These are phyloP conservation scores for Clarias batrachus DNA, from an alignment of 2,113 vertebrate genomes.

Conservation along the genomic window DNA sequence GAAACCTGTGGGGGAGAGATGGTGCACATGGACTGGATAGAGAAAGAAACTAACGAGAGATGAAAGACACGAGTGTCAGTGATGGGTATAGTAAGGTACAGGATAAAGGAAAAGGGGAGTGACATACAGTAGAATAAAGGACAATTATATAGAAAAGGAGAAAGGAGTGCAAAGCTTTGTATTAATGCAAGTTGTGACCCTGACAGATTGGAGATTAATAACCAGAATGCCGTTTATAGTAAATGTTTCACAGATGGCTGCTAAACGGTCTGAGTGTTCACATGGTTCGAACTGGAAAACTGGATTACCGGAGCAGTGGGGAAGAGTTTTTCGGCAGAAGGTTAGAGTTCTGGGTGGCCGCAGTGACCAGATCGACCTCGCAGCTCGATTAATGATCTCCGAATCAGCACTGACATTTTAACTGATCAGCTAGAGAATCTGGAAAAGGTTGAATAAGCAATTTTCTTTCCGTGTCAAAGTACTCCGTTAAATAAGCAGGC, in stretches of 20 bases:
- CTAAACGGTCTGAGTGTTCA: constrained; percentile 2
- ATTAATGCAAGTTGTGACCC: not conserved
- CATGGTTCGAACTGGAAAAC: constrained; percentile 12
- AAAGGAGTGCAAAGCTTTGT: not conserved
- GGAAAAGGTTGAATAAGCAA: constrained; percentile 62
- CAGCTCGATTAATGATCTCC: constrained; percentile 51
- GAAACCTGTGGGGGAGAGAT: constrained; percentile 8
- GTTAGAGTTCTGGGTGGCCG: constrained; percentile 27
- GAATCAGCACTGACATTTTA: constrained; percentile 58
- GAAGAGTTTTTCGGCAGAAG: constrained; percentile 34
- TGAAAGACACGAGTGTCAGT: constrained; percentile 40
- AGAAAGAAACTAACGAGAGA: not conserved
- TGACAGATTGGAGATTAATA: constrained; percentile 22
- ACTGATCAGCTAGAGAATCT: constrained; percentile 64
- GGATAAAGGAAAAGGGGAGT: not conserved
- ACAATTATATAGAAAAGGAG: not conserved
- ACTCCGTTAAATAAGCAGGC: constrained; percentile 55
- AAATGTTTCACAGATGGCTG: constrained; percentile 44
- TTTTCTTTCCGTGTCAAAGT: constrained; percentile 53
- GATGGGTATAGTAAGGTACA: not conserved
- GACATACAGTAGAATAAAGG: constrained; percentile 7
- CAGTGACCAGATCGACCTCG: constrained; percentile 55
- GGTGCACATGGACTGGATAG: not conserved
- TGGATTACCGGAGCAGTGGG: not conserved
- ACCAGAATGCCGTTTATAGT: constrained; percentile 16